Percentiles rank a stretch among this genome's conserved stretches.
phyloP scores from a whole-genome alignment of 1,140 invertebrate genomes.

The Eumaeus atala region DNA sequence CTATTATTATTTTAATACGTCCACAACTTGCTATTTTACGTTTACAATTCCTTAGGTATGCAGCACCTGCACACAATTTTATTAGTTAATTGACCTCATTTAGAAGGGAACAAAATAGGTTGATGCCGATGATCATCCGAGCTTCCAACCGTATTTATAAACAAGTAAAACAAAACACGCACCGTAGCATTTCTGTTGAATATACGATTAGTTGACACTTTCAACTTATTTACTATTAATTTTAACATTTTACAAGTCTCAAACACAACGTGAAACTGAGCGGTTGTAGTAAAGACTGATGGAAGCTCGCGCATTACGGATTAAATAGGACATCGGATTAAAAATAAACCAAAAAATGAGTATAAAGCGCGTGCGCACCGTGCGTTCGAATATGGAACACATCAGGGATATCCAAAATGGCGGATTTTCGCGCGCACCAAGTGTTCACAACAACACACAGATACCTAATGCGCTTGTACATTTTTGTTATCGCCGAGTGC shows the following conservation, averaged over 20 bases:
- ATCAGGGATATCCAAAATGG: slow-evolving; percentile 68
- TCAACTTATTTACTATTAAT: slow-evolving; percentile 63
- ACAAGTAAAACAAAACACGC: slow-evolving; percentile 8
- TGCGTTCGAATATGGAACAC: slow-evolving; percentile 67
- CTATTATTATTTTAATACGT: no score
- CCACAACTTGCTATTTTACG: no score
- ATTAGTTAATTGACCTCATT: no score
- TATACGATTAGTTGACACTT: slow-evolving; percentile 42
- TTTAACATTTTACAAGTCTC: slow-evolving; percentile 59
- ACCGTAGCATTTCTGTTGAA: slow-evolving; percentile 31
- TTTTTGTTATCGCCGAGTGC: slow-evolving; percentile 69
- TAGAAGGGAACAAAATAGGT: no score
- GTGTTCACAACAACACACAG: slow-evolving; percentile 46
- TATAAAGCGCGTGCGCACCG: slow-evolving; percentile 62
- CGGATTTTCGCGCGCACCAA: slow-evolving; percentile 57
- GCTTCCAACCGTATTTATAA: no score
- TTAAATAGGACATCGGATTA: slow-evolving; percentile 73
- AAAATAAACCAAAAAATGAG: slow-evolving; percentile 69
- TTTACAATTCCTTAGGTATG: no score
- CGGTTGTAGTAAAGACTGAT: slow-evolving; percentile 61
- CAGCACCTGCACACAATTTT: no score
- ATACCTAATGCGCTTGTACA: slow-evolving; percentile 58
- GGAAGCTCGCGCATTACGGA: slow-evolving; percentile 60
- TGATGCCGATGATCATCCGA: slow-evolving; percentile 3
- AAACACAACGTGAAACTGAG: slow-evolving; percentile 64